phyloP scores from a whole-genome alignment of 2,888 invertebrate species.

The Spilarctia lutea region DNA sequence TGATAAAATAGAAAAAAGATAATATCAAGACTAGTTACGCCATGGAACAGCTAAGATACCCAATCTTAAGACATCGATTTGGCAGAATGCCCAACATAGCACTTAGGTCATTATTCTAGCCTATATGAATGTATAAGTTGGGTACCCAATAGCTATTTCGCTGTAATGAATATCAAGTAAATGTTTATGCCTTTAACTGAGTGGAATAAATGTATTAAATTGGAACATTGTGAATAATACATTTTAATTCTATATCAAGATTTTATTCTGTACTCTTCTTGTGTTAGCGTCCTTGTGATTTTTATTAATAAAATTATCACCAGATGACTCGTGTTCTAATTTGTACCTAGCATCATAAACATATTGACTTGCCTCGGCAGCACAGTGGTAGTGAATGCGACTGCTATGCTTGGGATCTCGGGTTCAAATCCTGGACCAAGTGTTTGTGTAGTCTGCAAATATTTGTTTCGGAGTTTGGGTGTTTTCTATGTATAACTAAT shows the following conservation, averaged over 20 bases:
- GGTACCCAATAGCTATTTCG: constrained; percentile 4
- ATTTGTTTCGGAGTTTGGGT: no score
- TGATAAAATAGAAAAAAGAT: constrained; percentile 3
- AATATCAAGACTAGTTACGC: not conserved
- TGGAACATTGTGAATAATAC: not conserved
- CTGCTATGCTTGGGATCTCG: no score
- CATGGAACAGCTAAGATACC: not conserved
- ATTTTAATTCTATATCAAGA: not conserved
- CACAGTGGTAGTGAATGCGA: no score
- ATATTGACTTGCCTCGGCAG: no score
- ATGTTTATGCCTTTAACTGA: not conserved
- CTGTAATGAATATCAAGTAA: constrained; percentile 34
- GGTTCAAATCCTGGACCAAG: no score
- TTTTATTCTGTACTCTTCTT: no score
- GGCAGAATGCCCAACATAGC: constrained; percentile 61
- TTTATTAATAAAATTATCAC: no score
- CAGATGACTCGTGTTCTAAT: no score
- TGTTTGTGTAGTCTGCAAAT: no score
- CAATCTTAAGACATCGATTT: constrained; percentile 65
- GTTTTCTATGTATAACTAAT: no score
- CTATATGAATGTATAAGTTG: constrained; percentile 10
- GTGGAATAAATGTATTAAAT: not conserved
- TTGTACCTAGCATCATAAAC: no score
- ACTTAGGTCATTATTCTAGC: constrained; percentile 43
- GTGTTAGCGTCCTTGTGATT: no score